phyloP scores from a whole-genome alignment of 2,113 vertebrate genomes.

The Zosterops borbonicus region DNA sequence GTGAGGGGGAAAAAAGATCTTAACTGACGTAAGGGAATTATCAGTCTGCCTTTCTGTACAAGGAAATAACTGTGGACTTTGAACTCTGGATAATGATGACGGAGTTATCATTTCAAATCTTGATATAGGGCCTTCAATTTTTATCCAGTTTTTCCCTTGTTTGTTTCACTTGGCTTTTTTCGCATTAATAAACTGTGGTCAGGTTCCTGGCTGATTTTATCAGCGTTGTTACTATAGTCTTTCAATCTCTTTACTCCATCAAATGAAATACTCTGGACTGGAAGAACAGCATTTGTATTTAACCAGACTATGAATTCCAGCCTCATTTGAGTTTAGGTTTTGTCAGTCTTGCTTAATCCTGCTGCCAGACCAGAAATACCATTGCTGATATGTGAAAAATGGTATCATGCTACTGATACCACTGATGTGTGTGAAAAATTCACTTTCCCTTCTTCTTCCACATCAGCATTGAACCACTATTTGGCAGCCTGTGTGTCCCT shows the following conservation, averaged over 20 bases:
- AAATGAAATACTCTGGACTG: neutral
- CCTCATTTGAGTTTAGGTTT: neutral
- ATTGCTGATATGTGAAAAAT: neutral
- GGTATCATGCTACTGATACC: neutral
- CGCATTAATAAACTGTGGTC: neutral
- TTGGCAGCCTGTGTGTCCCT: neutral
- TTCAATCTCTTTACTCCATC: neutral
- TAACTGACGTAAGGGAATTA: slow-evolving; percentile 57
- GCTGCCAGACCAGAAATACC: neutral
- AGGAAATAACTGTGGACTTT: slow-evolving; percentile 34
- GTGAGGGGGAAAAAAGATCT: slow-evolving; percentile 26
- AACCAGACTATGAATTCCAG: neutral
- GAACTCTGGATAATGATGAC: slow-evolving; percentile 31
- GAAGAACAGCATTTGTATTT: neutral
- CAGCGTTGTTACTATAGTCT: neutral
- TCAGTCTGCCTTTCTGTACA: slow-evolving; percentile 33
- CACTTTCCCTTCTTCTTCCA: neutral
- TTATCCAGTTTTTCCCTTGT: neutral
- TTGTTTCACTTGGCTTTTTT: neutral
- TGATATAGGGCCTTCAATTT: neutral
- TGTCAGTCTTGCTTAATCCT: neutral
- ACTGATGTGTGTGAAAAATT: neutral
- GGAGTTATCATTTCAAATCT: neutral
- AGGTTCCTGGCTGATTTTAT: neutral
- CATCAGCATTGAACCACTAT: rapidly evolving